Evolutionary conservation across 2,888 invertebrate species (phyloP).

Genomic region (Erebia epiphron): DNA sequence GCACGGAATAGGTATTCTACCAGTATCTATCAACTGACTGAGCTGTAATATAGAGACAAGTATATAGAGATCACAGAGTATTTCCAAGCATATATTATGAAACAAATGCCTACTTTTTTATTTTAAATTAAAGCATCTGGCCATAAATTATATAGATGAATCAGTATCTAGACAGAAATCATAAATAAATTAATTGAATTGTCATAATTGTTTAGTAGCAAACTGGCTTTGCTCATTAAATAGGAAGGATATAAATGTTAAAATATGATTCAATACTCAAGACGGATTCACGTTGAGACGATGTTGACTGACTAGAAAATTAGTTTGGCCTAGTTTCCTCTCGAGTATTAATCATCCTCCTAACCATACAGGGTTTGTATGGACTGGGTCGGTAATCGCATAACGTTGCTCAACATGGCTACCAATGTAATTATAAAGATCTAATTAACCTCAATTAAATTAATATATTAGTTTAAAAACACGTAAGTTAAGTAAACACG

Average conservation of each 20-base stretch:
- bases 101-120: too few relatives aligned
- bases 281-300: conserved; percentile 20
- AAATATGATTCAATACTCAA: conserved; percentile 21
- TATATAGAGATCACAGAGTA: too few relatives aligned
- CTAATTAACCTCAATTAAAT: conserved; percentile 45
- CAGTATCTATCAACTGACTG: too few relatives aligned
- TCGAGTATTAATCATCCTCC: conserved; percentile 62
- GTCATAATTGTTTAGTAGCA: not conserved
- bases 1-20: too few relatives aligned
- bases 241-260: conserved; percentile 6
- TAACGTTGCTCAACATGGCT: conserved; percentile 57
- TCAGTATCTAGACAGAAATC: too few relatives aligned
- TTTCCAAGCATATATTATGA: too few relatives aligned
- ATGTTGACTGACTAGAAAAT: conserved; percentile 48
- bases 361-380: conserved; percentile 60
- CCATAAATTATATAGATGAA: too few relatives aligned
- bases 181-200: not conserved
- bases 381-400: conserved; percentile 55
- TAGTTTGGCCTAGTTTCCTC: conserved; percentile 59
- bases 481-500: too few relatives aligned
- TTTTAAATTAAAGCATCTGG: too few relatives aligned
- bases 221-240: not conserved
- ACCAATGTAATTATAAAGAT: conserved; percentile 51
- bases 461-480: too few relatives aligned
- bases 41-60: too few relatives aligned